Conservation (phyloP, 2,797 vertebrate genomes). For the Mallotus villosus region DNA sequence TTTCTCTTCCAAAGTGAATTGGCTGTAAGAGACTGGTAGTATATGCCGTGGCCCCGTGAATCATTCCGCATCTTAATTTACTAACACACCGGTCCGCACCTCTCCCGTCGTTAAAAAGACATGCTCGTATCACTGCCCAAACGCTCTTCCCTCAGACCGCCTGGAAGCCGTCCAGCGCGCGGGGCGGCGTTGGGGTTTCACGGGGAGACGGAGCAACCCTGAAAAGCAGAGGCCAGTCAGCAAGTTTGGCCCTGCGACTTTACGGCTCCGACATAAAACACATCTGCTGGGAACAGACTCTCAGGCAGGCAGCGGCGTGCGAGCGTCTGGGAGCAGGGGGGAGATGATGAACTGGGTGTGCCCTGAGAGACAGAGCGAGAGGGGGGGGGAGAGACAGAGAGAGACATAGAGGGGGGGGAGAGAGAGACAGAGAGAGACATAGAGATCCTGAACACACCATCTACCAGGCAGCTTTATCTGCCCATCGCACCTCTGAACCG, state of each 20-base stretch:
- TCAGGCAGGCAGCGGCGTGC: slow-evolving; percentile 11
- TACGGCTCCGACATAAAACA: slow-evolving; percentile 29
- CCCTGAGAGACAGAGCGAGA: slow-evolving; percentile 14
- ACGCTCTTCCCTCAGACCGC: slow-evolving; percentile 18
- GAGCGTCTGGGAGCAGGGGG: slow-evolving; percentile 6
- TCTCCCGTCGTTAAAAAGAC: slow-evolving; percentile 25
- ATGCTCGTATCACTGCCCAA: slow-evolving; percentile 30
- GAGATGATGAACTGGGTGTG: slow-evolving; percentile 28
- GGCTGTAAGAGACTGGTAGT: slow-evolving; percentile 15
- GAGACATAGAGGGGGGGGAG: too few relatives aligned
- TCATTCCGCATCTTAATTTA: slow-evolving; percentile 20
- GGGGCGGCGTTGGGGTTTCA: neutral
- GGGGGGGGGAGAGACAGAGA: too few relatives aligned
- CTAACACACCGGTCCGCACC: slow-evolving; percentile 37
- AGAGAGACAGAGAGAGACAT: slow-evolving; percentile 2
- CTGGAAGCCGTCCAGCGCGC: neutral
- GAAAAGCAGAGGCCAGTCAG: slow-evolving; percentile 20
- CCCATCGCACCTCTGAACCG: slow-evolving; percentile 37
- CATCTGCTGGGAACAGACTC: slow-evolving; percentile 20
- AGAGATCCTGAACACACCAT: slow-evolving; percentile 27
- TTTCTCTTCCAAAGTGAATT: slow-evolving; percentile 20
- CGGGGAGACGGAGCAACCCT: neutral
- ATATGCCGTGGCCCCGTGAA: slow-evolving; percentile 28
- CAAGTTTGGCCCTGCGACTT: slow-evolving; percentile 31
- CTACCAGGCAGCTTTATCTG: slow-evolving; percentile 32